These are phyloP conservation scores for Thera britannica DNA, from an alignment of 2,888 invertebrate species.

Conservation along the genomic window DNA sequence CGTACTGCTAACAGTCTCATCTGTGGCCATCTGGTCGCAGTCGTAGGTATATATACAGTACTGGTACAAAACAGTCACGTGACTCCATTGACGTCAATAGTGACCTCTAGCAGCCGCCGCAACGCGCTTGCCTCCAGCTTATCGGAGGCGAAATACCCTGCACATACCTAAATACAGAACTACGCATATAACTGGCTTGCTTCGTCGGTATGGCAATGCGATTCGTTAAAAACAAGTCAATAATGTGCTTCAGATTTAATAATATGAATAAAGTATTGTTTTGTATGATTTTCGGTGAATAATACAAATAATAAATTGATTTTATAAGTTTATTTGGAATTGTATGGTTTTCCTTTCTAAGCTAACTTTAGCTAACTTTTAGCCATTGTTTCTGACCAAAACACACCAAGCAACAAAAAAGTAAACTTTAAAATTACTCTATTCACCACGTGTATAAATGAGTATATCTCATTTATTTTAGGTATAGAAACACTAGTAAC, in stretches of 20 bases:
- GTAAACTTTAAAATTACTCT: no score
- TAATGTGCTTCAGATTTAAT: not conserved
- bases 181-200: slow-evolving; percentile 36
- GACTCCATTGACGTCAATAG: slow-evolving; percentile 89
- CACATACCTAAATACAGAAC: slow-evolving; percentile 49
- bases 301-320: not conserved
- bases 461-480: no score
- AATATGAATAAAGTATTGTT: not conserved
- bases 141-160: slow-evolving; percentile 76
- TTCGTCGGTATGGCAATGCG: slow-evolving; percentile 15
- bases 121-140: slow-evolving; percentile 77
- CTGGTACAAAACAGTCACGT: slow-evolving; percentile 80
- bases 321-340: no score
- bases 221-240: slow-evolving; percentile 15
- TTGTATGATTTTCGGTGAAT: not conserved
- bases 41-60: slow-evolving; percentile 51
- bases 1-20: slow-evolving; percentile 40
- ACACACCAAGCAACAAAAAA: no score
- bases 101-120: slow-evolving; percentile 85
- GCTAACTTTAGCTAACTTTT: no score
- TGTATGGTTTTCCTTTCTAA: no score
- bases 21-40: slow-evolving; percentile 44
- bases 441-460: no score
- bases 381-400: no score
- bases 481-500: no score